Conservation (phyloP, 92 coral and sea anemone genomes). For the Galaxea fascicularis region DNA sequence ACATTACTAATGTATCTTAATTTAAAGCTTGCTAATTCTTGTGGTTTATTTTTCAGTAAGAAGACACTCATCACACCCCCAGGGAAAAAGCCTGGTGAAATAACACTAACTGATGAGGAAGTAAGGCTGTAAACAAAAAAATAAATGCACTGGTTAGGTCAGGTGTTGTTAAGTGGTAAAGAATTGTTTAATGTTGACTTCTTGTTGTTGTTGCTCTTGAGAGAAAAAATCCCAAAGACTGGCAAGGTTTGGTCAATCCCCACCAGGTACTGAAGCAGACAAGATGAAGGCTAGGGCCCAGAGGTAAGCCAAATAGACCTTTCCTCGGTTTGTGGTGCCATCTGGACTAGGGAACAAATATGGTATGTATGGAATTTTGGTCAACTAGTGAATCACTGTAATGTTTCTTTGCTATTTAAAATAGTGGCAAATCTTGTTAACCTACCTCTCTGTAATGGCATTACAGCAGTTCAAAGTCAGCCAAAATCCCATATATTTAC, state of each 20-base stretch:
- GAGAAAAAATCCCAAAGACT: slow-evolving; percentile 80
- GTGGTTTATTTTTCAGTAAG: slow-evolving; percentile 14
- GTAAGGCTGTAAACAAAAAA: slow-evolving; percentile 5
- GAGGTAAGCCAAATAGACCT: slow-evolving; percentile 73
- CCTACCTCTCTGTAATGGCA: too few relatives aligned
- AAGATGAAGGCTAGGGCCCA: slow-evolving; percentile 91
- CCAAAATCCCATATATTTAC: too few relatives aligned
- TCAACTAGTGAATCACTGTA: too few relatives aligned
- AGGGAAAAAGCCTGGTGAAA: slow-evolving; percentile 16
- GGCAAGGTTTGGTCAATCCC: slow-evolving; percentile 77
- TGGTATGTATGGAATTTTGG: too few relatives aligned
- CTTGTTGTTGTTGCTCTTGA: slow-evolving; percentile 8
- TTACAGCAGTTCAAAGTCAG: too few relatives aligned
- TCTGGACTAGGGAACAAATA: too few relatives aligned
- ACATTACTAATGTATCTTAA: too few relatives aligned
- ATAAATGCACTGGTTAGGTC: not conserved
- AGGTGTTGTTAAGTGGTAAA: too few relatives aligned
- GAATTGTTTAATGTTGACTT: too few relatives aligned
- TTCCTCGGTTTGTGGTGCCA: too few relatives aligned
- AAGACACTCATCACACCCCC: slow-evolving; percentile 37
- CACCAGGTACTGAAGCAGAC: slow-evolving; percentile 64
- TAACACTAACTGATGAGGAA: slow-evolving; percentile 53
- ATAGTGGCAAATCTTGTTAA: too few relatives aligned
- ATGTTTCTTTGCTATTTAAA: too few relatives aligned
- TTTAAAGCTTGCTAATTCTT: not conserved